phyloP scores from a whole-genome alignment of 2,888 invertebrate species.

The Baccha elongata region DNA sequence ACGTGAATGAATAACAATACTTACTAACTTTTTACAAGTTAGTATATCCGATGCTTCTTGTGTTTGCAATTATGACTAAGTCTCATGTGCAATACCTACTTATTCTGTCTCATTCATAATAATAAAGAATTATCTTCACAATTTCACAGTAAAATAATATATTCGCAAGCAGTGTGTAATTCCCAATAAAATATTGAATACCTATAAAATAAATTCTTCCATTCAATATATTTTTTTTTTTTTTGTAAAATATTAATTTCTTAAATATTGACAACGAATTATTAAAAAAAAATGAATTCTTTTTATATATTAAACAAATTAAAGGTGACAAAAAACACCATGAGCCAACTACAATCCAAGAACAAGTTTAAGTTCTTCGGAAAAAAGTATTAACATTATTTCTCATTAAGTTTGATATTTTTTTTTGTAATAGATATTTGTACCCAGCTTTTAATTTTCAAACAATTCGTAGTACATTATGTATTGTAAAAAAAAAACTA shows the following conservation, averaged over 20 bases:
- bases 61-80: too few species aligned
- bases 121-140: too few species aligned
- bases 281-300: constrained; percentile 30
- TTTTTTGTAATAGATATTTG: constrained; percentile 60
- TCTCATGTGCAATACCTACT: too few species aligned
- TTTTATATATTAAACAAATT: constrained; percentile 11
- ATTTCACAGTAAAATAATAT: too few species aligned
- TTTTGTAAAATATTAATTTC: constrained; percentile 45
- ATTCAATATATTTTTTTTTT: constrained; percentile 1
- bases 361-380: constrained; percentile 32
- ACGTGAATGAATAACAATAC: too few species aligned
- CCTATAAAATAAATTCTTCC: not conserved
- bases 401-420: constrained; percentile 43
- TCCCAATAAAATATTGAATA: constrained; percentile 31
- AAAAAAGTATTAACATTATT: constrained; percentile 49
- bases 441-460: constrained; percentile 67
- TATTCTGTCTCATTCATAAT: too few species aligned
- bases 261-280: constrained; percentile 68
- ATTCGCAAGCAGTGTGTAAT: constrained; percentile 36
- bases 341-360: constrained; percentile 50
- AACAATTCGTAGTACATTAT: constrained; percentile 68
- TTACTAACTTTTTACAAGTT: too few species aligned
- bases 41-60: too few species aligned
- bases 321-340: constrained; percentile 40
- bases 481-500: constrained; percentile 71